Percentiles rank a stretch among this genome's conserved stretches.
phyloP scores from a whole-genome alignment of 1,140 invertebrate genomes.

The Drosophila punjabiensis region DNA sequence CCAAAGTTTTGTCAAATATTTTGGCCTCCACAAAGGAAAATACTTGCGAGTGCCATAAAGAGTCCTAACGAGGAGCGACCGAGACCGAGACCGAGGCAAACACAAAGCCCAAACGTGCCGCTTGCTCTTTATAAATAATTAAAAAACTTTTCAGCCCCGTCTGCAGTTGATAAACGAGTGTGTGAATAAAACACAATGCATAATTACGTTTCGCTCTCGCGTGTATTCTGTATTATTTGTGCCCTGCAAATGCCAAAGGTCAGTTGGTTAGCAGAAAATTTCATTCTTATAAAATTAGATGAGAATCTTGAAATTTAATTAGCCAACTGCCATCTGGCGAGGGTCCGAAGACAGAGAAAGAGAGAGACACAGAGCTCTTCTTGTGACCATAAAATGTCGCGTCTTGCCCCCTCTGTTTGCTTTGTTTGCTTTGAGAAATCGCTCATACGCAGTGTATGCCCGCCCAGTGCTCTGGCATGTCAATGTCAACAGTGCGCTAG shows the following conservation, averaged over 20 bases:
- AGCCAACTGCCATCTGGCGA: conserved; percentile 56
- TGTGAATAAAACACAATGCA: conserved; percentile 47
- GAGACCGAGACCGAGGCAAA: conserved; percentile 11
- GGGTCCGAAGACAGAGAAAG: neutral
- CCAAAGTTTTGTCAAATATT: conserved; percentile 52
- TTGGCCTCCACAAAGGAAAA: conserved; percentile 41
- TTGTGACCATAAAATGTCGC: conserved; percentile 17
- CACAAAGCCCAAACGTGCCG: conserved; percentile 45
- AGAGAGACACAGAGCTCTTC: too few relatives aligned
- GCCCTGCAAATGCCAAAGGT: conserved; percentile 45
- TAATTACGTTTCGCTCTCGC: conserved; percentile 38
- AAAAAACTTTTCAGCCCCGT: conserved; percentile 47
- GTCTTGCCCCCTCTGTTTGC: neutral
- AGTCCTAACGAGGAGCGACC: neutral
- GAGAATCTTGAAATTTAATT: conserved; percentile 74
- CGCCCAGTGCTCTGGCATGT: conserved; percentile 43
- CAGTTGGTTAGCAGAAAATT: conserved; percentile 44
- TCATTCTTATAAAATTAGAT: conserved; percentile 64
- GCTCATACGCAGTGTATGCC: conserved; percentile 66
- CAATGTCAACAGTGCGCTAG: conserved; percentile 73
- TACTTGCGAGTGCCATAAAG: conserved; percentile 36
- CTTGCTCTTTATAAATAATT: conserved; percentile 51
- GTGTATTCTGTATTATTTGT: conserved; percentile 3
- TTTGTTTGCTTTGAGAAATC: conserved; percentile 54
- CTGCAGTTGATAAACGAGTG: conserved; percentile 53